A percentile compares a stretch with the other conserved stretches of the same genome.
These are phyloP conservation scores for Gymnorhina tibicen DNA, from an alignment of 2,113 vertebrate species.

Conservation along the genomic window DNA sequence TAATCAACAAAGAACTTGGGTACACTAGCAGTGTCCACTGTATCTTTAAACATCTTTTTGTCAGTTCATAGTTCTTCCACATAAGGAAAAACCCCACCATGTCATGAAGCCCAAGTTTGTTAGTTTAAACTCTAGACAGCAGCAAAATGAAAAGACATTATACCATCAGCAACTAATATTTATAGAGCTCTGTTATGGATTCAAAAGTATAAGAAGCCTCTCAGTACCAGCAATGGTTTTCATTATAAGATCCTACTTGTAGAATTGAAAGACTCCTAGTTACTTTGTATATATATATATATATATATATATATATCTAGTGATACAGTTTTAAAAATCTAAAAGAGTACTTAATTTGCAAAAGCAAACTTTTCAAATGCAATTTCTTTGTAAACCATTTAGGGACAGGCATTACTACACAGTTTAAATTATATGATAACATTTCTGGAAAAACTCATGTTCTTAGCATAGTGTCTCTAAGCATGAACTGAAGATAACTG, in stretches of 20 bases:
- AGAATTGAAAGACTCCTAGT: neutral
- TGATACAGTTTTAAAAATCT: neutral
- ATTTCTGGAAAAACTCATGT: neutral
- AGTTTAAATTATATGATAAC: neutral
- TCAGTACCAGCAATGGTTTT: neutral
- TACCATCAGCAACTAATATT: neutral
- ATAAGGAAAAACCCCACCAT: neutral
- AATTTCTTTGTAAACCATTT: neutral
- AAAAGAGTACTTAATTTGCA: neutral
- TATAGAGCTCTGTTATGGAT: neutral
- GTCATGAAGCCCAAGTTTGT: neutral
- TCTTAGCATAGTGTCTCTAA: neutral
- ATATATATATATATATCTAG: neutral
- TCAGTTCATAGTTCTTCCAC: neutral
- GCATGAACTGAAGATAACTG: neutral
- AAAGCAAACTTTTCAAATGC: neutral
- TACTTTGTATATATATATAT: neutral
- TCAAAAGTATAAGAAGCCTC: neutral
- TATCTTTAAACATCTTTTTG: neutral
- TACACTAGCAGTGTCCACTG: neutral
- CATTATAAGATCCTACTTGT: neutral
- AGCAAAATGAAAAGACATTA: neutral
- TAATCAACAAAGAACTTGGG: neutral
- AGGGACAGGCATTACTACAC: neutral
- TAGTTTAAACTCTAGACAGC: neutral